Conservation (phyloP, 2,797 vertebrate genomes). For the Sebastes kiyomatsui region DNA sequence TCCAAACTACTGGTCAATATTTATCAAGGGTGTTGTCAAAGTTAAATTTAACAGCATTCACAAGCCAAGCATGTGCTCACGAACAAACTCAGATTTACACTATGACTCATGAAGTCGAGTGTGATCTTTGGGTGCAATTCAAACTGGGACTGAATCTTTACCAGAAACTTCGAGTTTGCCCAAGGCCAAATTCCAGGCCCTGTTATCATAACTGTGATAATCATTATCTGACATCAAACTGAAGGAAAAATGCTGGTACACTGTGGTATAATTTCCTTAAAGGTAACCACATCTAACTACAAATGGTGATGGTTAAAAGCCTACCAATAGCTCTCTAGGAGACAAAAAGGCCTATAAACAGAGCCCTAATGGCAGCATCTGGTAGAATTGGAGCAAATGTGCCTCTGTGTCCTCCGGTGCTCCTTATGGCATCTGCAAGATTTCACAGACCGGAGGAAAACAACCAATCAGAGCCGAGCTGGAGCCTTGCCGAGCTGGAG, state of each 20-base stretch:
- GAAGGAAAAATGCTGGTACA: not conserved
- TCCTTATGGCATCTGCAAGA: no score
- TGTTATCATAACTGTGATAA: not conserved
- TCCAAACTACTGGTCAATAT: not conserved
- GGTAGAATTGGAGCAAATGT: no score
- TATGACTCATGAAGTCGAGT: not conserved
- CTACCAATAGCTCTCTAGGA: not conserved
- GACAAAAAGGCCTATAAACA: not conserved
- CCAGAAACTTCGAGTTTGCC: not conserved
- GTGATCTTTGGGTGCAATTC: not conserved
- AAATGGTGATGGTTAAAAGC: not conserved
- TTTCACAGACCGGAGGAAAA: no score
- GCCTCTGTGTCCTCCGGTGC: no score
- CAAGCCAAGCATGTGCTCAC: not conserved
- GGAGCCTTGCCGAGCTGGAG: no score
- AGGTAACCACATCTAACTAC: not conserved
- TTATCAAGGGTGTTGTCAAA: not conserved
- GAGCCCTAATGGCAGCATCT: not conserved
- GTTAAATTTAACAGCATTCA: slow-evolving; percentile 11
- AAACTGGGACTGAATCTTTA: not conserved
- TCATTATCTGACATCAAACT: slow-evolving; percentile 5
- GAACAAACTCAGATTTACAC: not conserved
- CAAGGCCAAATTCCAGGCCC: slow-evolving; percentile 11
- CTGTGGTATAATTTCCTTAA: not conserved
- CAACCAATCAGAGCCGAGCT: no score